Conservation (phyloP, 2,113 vertebrate species). For the Chauna torquata region DNA sequence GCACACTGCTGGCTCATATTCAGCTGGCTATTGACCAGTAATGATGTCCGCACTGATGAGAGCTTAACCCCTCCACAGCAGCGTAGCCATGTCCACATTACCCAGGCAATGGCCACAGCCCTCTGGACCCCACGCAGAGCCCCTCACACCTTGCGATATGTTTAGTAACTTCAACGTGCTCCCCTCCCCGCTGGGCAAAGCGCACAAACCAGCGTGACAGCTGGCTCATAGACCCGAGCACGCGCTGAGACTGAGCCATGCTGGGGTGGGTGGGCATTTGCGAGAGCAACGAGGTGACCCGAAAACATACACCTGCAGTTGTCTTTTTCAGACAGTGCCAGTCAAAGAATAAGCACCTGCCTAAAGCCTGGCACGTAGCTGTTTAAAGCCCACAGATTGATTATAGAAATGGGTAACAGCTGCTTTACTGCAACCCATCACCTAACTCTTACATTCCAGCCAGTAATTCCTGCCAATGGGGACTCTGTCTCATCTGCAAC, state of each 20-base stretch:
- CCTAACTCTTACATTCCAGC: not conserved
- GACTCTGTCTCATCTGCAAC: not conserved
- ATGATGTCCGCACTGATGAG: not conserved
- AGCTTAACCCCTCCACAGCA: not conserved
- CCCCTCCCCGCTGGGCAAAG: not conserved
- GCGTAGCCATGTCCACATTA: not conserved
- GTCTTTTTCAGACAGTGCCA: not conserved
- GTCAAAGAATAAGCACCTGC: not conserved
- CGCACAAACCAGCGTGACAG: not conserved
- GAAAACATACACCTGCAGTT: not conserved
- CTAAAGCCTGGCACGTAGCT: not conserved
- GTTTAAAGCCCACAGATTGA: not conserved
- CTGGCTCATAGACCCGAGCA: not conserved
- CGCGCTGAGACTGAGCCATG: fast-evolving
- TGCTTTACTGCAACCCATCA: not conserved
- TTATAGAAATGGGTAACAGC: not conserved
- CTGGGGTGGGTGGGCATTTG: not conserved
- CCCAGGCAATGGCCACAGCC: not conserved
- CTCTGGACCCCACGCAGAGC: not conserved
- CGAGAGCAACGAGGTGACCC: not conserved
- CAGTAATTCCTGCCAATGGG: not conserved
- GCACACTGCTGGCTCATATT: too few species aligned
- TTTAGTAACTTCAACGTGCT: not conserved
- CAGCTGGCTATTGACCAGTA: too few species aligned
- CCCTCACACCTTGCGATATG: too few species aligned